Evolutionary conservation across 64 coral and sea anemone species (phyloP), one percentile per base, ranked within the genome.

Genomic region (Astreopora myriophthalma): DNA sequence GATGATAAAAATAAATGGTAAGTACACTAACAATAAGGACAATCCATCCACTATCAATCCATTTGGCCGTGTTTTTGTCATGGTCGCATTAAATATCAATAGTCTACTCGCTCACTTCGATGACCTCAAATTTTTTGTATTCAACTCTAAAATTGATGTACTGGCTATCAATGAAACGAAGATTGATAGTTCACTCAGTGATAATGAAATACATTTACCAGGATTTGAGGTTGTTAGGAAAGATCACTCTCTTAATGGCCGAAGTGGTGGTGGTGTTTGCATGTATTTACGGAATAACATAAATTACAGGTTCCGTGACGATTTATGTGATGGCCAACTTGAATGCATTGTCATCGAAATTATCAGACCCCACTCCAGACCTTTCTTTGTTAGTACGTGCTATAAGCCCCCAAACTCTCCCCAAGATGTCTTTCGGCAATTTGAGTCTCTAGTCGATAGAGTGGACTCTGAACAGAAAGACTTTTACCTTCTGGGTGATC

Each of bases 261-360:
- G 75, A 67, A 71, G 46, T 69, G 75, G 75, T 52, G 88, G 88
- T 16, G 88, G 88, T 23, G 75, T 80, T 70, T 81, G 75, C 29
- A 52, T 90, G 37, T 90, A 90, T 82, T 27, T 88, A 48, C 74
- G 64, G 33, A 89, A 64, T 28, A 91, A 91, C 79, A 81, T 91
- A 38, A 68, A 90, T 57, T 90, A 48, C 29, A 25, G 29, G 6
- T 5, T 48, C 13, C 44, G 68, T 19, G 67, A 72, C 20, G 87
- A 89, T 49, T 33, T 67, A 76, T 19, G 25, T 23, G 37, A 40
- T 35, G 79, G 62, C 31, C 13, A 51, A 19, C 42, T 83, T 61
- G 79, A 83, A 83, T 61, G 79, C 34, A 1, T 83, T 48, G 29
- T 35, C 17, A 40, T 83, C 46, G 74, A 77, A 52, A 77, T 77